Conservation (phyloP, 2,888 invertebrate species). For the Pherbina coryleti region DNA sequence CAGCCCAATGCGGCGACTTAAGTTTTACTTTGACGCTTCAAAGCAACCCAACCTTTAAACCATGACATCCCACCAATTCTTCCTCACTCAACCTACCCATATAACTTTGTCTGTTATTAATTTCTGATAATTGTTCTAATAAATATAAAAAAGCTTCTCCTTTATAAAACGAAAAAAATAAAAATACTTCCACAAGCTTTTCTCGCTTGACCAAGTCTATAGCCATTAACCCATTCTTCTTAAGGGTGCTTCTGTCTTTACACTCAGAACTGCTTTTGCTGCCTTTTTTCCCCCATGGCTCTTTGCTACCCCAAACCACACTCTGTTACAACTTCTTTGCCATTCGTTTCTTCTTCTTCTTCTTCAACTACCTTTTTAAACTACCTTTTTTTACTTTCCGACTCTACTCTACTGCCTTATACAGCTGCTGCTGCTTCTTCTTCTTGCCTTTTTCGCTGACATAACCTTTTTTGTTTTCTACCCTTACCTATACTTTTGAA, state of each 20-base stretch:
- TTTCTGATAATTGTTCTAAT: no score
- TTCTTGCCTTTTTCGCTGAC: slow-evolving; percentile 21
- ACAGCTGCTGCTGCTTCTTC: neutral
- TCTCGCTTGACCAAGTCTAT: no score
- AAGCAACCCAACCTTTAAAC: no score
- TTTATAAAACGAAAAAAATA: no score
- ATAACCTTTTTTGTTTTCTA: slow-evolving; percentile 4
- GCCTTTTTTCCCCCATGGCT: neutral
- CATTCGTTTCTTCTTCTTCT: neutral
- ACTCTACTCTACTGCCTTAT: neutral
- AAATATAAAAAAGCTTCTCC: no score
- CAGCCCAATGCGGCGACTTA: slow-evolving; percentile 40
- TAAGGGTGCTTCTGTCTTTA: no score
- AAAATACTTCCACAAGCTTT: no score
- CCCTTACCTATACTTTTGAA: neutral
- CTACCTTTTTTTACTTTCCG: slow-evolving; percentile 5
- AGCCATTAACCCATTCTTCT: no score
- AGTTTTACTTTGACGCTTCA: no score
- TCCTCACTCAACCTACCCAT: slow-evolving; percentile 20
- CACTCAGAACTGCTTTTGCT: no score
- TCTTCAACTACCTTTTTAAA: neutral
- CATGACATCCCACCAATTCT: neutral
- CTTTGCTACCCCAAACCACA: neutral
- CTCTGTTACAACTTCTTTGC: neutral
- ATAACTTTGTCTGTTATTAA: neutral